These are phyloP conservation scores for Psittacula derbiana DNA, from an alignment of 2,797 vertebrate species.

Conservation along the genomic window DNA sequence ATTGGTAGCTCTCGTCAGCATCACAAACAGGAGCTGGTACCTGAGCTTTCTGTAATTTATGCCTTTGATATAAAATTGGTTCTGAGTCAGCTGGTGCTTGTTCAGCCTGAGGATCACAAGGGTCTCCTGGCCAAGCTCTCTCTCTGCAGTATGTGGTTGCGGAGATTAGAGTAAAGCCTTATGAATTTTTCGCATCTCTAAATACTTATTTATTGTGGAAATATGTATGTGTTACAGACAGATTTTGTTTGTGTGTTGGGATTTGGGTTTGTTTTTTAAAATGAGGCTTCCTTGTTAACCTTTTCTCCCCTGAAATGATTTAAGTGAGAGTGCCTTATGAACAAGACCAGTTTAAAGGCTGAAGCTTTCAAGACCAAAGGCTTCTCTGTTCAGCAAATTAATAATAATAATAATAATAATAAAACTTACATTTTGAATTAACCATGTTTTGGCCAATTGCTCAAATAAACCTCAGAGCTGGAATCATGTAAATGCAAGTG, in stretches of 20 bases:
- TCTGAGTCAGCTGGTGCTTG: background rate
- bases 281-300: background rate
- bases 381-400: background rate
- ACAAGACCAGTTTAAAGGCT: background rate
- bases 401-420: background rate
- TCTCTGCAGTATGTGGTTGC: background rate
- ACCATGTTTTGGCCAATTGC: background rate
- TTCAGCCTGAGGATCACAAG: background rate
- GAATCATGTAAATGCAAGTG: background rate
- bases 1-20: background rate
- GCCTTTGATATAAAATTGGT: background rate
- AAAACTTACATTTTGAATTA: background rate
- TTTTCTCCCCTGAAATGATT: background rate
- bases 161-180: background rate
- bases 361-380: background rate
- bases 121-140: background rate
- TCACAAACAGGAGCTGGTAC: background rate
- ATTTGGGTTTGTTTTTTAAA: background rate
- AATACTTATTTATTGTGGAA: background rate
- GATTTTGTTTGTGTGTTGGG: background rate
- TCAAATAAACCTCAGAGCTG: background rate
- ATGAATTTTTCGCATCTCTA: background rate
- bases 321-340: background rate
- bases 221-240: background rate
- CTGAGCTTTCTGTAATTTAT: background rate